Conservation (phyloP, 2,797 vertebrate genomes). For the Liparis tanakae region DNA sequence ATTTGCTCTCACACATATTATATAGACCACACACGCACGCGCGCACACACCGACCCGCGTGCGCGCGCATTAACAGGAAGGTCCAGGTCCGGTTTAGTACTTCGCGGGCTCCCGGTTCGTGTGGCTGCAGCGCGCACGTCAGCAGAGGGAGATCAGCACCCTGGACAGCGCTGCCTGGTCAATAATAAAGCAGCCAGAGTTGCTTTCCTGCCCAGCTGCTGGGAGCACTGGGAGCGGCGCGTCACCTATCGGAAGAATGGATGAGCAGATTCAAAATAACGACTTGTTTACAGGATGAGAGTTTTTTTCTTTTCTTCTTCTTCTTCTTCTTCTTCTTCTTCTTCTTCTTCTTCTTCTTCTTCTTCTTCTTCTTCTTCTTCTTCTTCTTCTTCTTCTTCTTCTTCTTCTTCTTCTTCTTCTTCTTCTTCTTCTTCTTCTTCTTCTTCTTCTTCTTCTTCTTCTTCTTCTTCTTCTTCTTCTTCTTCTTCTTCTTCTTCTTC, state of each 20-base stretch:
- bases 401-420: conserved; percentile 11
- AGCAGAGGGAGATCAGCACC: conserved; percentile 79
- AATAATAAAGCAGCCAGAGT: conserved; percentile 52
- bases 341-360: conserved; percentile 7
- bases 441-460: conserved; percentile 6
- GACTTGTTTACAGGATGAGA: conserved; percentile 52
- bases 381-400: conserved; percentile 4
- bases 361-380: background rate
- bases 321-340: background rate
- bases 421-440: background rate
- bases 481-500: conserved; percentile 2
- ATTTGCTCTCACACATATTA: conserved; percentile 2
- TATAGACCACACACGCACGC: background rate
- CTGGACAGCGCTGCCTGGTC: conserved; percentile 80
- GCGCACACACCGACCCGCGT: background rate
- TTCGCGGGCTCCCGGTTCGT: conserved; percentile 69
- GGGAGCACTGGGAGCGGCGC: conserved; percentile 32
- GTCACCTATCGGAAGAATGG: conserved; percentile 27
- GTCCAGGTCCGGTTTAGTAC: conserved; percentile 58
- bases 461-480: background rate
- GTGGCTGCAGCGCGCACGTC: conserved; percentile 70
- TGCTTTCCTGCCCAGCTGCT: conserved; percentile 46
- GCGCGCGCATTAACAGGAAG: background rate
- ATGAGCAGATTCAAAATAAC: conserved; percentile 3
- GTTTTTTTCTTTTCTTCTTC: background rate